Conservation (phyloP, 2,888 invertebrate species). For the Bombylius major region DNA sequence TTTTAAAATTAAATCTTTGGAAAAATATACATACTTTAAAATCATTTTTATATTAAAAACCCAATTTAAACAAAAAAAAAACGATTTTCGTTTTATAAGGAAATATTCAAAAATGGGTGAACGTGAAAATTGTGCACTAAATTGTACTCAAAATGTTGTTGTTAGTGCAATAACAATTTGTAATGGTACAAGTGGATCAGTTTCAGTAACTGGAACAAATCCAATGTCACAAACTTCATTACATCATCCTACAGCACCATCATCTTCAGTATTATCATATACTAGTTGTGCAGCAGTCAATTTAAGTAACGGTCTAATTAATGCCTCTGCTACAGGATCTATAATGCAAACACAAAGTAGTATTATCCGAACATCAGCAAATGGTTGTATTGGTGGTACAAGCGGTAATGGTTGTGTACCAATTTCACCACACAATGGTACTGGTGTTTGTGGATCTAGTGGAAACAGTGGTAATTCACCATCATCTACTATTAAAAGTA, state of each 20-base stretch:
- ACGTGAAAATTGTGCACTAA: conserved; percentile 5
- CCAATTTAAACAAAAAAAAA: too few species aligned
- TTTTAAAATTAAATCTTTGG: too few species aligned
- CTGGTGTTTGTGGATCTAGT: not conserved
- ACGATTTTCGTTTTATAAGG: too few species aligned
- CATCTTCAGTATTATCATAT: conserved; percentile 5
- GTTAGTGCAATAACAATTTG: conserved; percentile 11
- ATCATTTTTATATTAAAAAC: too few species aligned
- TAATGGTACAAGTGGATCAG: conserved; percentile 6
- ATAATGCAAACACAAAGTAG: not conserved
- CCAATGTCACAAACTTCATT: not conserved
- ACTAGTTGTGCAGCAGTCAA: conserved; percentile 9
- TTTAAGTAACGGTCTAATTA: not conserved
- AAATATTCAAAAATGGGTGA: conserved; percentile 6
- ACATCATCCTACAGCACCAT: not conserved
- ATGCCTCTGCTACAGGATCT: not conserved
- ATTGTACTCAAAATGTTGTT: conserved; percentile 4
- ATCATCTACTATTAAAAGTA: conserved; percentile 31
- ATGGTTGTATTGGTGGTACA: conserved; percentile 12
- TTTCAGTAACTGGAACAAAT: not conserved
- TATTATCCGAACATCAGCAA: conserved; percentile 9
- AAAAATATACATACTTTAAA: too few species aligned
- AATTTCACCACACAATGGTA: not conserved
- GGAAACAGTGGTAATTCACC: not conserved
- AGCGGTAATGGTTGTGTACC: not conserved